phyloP scores from a whole-genome alignment of 2,113 vertebrate species.

The Micromys minutus region DNA sequence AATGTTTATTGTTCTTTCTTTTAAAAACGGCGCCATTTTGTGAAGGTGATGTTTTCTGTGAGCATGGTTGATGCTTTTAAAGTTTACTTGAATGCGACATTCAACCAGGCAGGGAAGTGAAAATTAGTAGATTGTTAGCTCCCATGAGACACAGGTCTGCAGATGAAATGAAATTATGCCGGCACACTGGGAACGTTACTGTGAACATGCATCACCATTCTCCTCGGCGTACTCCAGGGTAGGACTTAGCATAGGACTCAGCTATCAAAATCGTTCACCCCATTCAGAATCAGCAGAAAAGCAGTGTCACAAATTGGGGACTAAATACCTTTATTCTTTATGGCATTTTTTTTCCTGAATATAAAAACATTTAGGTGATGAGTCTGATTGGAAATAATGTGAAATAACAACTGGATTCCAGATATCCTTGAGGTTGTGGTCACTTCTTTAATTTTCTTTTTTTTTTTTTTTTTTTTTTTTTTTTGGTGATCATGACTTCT shows the following conservation, averaged over 20 bases:
- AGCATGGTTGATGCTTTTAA: neutral
- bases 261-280: slow-evolving; percentile 16
- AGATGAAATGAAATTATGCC: neutral
- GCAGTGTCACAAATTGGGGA: neutral
- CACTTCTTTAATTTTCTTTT: neutral
- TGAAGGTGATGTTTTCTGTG: neutral
- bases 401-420: neutral
- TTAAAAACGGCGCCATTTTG: neutral
- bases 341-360: neutral
- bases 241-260: neutral
- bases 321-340: neutral
- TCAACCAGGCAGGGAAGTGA: neutral
- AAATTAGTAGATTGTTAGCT: neutral
- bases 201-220: neutral
- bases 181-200: neutral
- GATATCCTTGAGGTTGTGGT: neutral
- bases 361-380: neutral
- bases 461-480: too few relatives aligned
- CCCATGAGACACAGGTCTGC: neutral
- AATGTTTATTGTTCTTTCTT: neutral
- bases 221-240: neutral
- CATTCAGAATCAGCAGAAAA: neutral
- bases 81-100: neutral
- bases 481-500: neutral
- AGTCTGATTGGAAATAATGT: neutral